Percentiles rank a stretch among this genome's conserved stretches.
Evolutionary conservation across 2,888 invertebrate genomes (phyloP).

Genomic region (Seladonia tumulorum): DNA sequence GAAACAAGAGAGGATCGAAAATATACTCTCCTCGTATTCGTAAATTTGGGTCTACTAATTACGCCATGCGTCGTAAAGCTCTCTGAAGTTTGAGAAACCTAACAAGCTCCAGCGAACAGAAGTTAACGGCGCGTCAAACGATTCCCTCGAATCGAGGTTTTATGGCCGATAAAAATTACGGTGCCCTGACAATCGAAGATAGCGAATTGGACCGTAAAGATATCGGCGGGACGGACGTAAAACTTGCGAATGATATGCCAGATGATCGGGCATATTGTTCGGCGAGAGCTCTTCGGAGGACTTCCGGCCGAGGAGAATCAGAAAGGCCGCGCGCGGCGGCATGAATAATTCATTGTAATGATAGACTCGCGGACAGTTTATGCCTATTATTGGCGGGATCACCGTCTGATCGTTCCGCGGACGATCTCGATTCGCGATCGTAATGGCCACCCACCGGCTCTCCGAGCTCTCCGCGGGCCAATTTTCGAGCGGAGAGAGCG

Average conservation of each 20-base stretch:
- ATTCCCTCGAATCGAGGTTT: not conserved
- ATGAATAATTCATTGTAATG: slow-evolving; percentile 54
- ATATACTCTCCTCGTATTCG: too few species aligned
- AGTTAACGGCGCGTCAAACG: not conserved
- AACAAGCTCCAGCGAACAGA: not conserved
- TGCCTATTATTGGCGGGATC: slow-evolving; percentile 42
- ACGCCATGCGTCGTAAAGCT: not conserved
- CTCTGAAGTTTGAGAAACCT: not conserved
- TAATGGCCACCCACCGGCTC: slow-evolving; percentile 22
- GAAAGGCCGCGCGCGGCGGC: slow-evolving; percentile 10
- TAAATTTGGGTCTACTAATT: too few species aligned
- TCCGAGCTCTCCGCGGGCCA: slow-evolving; percentile 10
- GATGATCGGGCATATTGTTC: slow-evolving; percentile 13
- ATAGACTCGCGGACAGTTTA: slow-evolving; percentile 37
- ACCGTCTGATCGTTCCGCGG: slow-evolving; percentile 26
- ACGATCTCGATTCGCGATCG: not conserved
- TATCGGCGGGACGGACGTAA: not conserved
- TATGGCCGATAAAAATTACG: not conserved
- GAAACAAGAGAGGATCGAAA: too few species aligned
- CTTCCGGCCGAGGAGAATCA: not conserved
- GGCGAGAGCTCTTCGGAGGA: not conserved
- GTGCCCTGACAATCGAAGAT: not conserved
- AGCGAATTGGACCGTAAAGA: slow-evolving; percentile 22
- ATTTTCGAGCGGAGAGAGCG: not conserved
- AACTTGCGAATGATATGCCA: slow-evolving; percentile 19